Conservation (phyloP, 2,888 invertebrate species). For the Matsumyia berberina region DNA sequence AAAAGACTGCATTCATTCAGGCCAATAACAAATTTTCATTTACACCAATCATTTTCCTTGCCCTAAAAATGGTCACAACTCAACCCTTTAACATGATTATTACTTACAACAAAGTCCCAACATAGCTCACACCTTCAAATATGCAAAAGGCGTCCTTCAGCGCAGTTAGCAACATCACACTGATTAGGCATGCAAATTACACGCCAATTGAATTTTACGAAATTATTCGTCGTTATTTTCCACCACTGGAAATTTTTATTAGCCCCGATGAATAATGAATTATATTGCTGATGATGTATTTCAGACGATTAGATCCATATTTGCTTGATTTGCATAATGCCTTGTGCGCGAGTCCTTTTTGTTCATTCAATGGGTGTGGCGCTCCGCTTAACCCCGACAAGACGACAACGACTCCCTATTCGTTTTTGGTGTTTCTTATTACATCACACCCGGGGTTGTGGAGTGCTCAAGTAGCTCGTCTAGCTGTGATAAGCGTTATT, state of each 20-base stretch:
- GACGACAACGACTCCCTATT: neutral
- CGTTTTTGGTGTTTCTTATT: neutral
- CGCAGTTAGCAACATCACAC: neutral
- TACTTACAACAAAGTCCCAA: neutral
- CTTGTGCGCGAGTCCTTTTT: constrained; percentile 28
- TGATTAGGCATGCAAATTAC: constrained; percentile 57
- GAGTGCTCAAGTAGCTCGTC: constrained; percentile 1
- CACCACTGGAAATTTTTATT: constrained; percentile 36
- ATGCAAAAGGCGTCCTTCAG: neutral
- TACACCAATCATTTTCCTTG: too few species aligned
- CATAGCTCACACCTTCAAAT: neutral
- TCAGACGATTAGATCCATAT: constrained; percentile 56
- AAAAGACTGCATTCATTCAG: too few species aligned
- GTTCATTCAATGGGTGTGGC: constrained; percentile 16
- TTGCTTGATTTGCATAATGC: constrained; percentile 57
- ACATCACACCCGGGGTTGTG: constrained; percentile 3
- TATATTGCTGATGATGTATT: constrained; percentile 52
- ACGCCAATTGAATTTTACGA: constrained; percentile 57
- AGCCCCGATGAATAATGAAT: constrained; percentile 58
- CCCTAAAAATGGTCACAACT: too few species aligned
- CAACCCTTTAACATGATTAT: too few species aligned
- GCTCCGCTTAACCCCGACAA: neutral
- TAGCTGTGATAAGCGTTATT: constrained; percentile 17
- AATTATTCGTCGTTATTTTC: constrained; percentile 48
- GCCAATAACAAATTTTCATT: too few species aligned